Evolutionary conservation across 2,888 invertebrate genomes (phyloP).

Genomic region (Hemithea aestivaria): DNA sequence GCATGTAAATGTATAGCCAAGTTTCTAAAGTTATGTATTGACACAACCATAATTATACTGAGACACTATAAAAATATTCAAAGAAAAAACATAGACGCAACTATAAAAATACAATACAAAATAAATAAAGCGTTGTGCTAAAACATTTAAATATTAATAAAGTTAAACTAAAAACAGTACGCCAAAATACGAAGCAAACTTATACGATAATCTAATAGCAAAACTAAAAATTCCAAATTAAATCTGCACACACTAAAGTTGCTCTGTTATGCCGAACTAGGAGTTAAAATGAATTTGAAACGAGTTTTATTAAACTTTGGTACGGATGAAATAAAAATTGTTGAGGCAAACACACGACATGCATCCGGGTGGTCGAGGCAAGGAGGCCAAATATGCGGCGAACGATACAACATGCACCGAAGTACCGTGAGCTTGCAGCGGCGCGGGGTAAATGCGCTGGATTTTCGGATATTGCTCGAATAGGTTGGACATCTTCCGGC

Average conservation of each 20-base stretch:
- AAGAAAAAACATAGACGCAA: too few species aligned
- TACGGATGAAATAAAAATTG: conserved; percentile 49
- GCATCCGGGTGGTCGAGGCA: conserved; percentile 64
- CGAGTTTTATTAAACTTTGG: conserved; percentile 39
- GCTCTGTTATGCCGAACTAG: conserved; percentile 32
- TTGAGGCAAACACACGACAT: conserved; percentile 63
- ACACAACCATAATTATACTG: too few species aligned
- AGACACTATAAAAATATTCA: too few species aligned
- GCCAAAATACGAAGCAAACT: conserved; percentile 38
- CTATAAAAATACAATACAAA: conserved; percentile 10
- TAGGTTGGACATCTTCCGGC: conserved; percentile 82
- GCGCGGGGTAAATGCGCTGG: conserved; percentile 87
- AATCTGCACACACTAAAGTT: conserved; percentile 28
- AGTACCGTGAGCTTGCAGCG: conserved; percentile 72
- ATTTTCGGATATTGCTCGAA: conserved; percentile 88
- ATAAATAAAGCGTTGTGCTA: too few species aligned
- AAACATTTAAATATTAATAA: conserved; percentile 12
- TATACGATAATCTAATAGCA: conserved; percentile 19
- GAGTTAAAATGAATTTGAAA: conserved; percentile 38
- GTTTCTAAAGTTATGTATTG: too few species aligned
- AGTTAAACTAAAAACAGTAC: conserved; percentile 17
- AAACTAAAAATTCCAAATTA: conserved; percentile 17
- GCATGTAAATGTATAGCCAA: too few species aligned
- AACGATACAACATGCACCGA: conserved; percentile 56
- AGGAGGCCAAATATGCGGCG: conserved; percentile 54